Evolutionary conservation across 2,888 invertebrate species (phyloP).

Genomic region (Diarsia mendica): DNA sequence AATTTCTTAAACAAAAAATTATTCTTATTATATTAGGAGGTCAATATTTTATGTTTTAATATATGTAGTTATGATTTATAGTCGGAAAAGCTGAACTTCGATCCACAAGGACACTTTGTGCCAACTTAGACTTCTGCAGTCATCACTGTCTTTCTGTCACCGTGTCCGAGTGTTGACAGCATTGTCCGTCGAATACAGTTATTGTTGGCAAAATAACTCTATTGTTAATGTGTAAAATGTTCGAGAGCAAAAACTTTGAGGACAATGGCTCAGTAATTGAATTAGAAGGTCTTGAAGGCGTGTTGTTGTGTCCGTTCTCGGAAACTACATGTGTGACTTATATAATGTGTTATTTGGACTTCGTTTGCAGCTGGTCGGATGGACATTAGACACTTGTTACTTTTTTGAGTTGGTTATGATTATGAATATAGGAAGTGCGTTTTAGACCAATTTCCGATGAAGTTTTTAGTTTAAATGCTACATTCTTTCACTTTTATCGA

Average conservation of each 20-base stretch:
- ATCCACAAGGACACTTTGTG: conserved; percentile 7
- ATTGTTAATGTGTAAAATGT: conserved; percentile 81
- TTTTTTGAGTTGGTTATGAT: not conserved
- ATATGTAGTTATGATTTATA: not conserved
- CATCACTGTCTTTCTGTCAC: conserved; percentile 51
- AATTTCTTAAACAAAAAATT: too few relatives aligned
- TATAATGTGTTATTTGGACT: conserved; percentile 47
- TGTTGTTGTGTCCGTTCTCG: conserved; percentile 72
- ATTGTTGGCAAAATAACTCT: conserved; percentile 88
- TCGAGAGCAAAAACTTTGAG: conserved; percentile 79
- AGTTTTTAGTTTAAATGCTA: not conserved
- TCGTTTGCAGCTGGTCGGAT: conserved; percentile 35
- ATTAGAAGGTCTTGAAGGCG: conserved; percentile 79
- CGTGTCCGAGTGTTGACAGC: conserved; percentile 70
- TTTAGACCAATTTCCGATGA: not conserved
- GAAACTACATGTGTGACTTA: conserved; percentile 63
- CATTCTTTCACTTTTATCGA: not conserved
- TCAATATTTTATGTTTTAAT: too few relatives aligned
- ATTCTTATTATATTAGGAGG: too few relatives aligned
- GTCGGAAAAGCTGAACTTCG: not conserved
- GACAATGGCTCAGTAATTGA: conserved; percentile 86
- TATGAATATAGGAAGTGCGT: not conserved
- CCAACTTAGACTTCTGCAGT: conserved; percentile 50
- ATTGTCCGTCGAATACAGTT: conserved; percentile 80
- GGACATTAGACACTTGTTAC: conserved; percentile 16